Evolutionary conservation across 2,797 vertebrate genomes (phyloP), one percentile per base, ranked within the genome.

Genomic region (Falco naumanni): DNA sequence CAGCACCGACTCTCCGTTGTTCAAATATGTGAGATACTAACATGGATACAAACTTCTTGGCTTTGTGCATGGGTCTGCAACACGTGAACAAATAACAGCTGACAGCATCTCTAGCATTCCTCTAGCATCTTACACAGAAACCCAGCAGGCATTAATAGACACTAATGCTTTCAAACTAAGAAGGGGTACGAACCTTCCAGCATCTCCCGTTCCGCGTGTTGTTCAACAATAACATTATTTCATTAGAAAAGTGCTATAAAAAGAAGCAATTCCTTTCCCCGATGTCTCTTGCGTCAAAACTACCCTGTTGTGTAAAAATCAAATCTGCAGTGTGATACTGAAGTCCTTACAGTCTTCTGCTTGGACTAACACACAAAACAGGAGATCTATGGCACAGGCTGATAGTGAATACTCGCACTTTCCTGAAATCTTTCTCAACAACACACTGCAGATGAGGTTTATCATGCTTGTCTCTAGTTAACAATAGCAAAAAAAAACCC

Each of bases 1-100:
- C 26, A 20, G 47, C 16, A 39, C 0, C 0, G 8, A 29, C 1
- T 47, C 6, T 14, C 24, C 16, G 31, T 11, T 24, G n/a, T 29
- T 56, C 37, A 47, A 26, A 12, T 14, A 43, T 0, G 33, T 6
- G 16, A 7, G 7, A 3, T 28, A 14, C 5, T 54, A 22, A 51
- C 53, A 24, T 0, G 25, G 76, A 43, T 9, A 45, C 14, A 57
- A 59, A 39, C 25, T 17, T 64, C 39, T 5, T 7, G 61, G 75
- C 17, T 63, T 50, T 28, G 33, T 37, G 34, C 6, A 3, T 33
- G 4, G 26, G 59, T 8, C 68, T 45, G 60, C 60, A 80, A 25
- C 13, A 34, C 9, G 11, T 1, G 25, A 78, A 17, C 8, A 68
- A 63, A 14, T 1, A 17, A 11, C 0, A 1, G 45, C 24, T 54